These are phyloP conservation scores for Ceratosolen solmsi DNA, from an alignment of 1,140 invertebrate genomes.

Conservation along the genomic window DNA sequence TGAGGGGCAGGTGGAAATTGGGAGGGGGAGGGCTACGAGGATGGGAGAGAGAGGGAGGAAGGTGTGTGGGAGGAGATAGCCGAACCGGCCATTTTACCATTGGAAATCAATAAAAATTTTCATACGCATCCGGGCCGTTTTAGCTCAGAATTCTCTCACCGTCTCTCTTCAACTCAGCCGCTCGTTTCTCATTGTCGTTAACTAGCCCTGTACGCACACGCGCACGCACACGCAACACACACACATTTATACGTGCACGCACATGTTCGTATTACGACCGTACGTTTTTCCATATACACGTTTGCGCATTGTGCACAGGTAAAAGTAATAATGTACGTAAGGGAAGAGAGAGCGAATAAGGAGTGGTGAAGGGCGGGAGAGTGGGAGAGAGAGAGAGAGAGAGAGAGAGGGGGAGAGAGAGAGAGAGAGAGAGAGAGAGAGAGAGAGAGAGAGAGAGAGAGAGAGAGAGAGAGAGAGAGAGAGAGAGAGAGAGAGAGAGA, in stretches of 20 bases:
- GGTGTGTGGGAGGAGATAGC: neutral
- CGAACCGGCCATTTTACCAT: slow-evolving; percentile 40
- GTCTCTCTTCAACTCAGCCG: slow-evolving; percentile 2
- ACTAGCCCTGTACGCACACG: neutral
- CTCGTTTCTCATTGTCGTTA: slow-evolving; percentile 29
- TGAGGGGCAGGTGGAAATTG: too few relatives aligned
- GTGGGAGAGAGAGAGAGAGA: slow-evolving; percentile 5
- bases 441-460: too few relatives aligned
- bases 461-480: neutral
- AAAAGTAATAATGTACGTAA: too few relatives aligned
- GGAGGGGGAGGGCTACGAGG: neutral
- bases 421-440: too few relatives aligned
- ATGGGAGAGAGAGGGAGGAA: too few relatives aligned
- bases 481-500: slow-evolving; percentile 4
- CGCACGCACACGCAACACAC: neutral
- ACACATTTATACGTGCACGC: too few relatives aligned
- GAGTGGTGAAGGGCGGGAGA: neutral
- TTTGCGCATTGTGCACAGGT: too few relatives aligned
- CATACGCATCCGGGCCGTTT: slow-evolving; percentile 11
- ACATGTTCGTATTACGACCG: too few relatives aligned
- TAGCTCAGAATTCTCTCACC: slow-evolving; percentile 35
- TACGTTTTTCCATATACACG: too few relatives aligned
- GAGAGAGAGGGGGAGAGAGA: too few relatives aligned
- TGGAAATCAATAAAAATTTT: slow-evolving; percentile 47
- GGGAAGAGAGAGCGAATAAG: too few relatives aligned